These are phyloP conservation scores for Aspiorhynchus laticeps DNA, from an alignment of 2,113 vertebrate species.

Conservation along the genomic window DNA sequence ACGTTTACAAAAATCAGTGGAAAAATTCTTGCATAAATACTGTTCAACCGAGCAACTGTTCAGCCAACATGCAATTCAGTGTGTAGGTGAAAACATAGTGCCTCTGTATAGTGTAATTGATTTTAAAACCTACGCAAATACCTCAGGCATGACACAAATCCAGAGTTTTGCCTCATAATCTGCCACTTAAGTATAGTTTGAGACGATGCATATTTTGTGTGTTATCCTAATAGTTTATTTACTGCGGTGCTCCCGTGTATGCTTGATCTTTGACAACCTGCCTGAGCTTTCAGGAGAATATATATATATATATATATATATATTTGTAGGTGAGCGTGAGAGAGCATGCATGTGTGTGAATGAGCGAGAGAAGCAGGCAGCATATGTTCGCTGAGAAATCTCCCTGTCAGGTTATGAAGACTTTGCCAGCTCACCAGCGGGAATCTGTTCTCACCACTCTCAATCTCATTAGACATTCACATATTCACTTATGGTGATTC, in stretches of 20 bases:
- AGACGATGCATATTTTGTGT: not conserved
- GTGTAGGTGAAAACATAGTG: not conserved
- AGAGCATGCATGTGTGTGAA: constrained; percentile 19
- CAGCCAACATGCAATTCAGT: not conserved
- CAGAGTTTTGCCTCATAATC: not conserved
- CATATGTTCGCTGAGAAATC: constrained; percentile 29
- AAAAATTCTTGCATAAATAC: not conserved
- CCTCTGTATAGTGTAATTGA: not conserved
- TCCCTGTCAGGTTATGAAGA: constrained; percentile 35
- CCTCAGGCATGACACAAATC: not conserved
- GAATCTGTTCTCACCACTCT: constrained; percentile 18
- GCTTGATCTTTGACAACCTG: not conserved
- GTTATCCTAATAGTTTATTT: not conserved
- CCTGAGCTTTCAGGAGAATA: not conserved
- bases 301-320: not conserved
- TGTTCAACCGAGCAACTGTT: not conserved
- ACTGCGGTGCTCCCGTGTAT: not conserved
- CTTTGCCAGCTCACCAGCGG: constrained; percentile 32
- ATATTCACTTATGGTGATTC: not conserved
- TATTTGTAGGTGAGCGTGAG: not conserved
- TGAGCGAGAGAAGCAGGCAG: not conserved
- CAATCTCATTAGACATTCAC: constrained; percentile 41
- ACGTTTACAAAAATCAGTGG: not conserved
- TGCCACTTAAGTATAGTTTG: not conserved
- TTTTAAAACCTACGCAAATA: not conserved